These are phyloP conservation scores for Parascotia fuliginaria DNA, from an alignment of 2,888 invertebrate genomes.

Conservation along the genomic window DNA sequence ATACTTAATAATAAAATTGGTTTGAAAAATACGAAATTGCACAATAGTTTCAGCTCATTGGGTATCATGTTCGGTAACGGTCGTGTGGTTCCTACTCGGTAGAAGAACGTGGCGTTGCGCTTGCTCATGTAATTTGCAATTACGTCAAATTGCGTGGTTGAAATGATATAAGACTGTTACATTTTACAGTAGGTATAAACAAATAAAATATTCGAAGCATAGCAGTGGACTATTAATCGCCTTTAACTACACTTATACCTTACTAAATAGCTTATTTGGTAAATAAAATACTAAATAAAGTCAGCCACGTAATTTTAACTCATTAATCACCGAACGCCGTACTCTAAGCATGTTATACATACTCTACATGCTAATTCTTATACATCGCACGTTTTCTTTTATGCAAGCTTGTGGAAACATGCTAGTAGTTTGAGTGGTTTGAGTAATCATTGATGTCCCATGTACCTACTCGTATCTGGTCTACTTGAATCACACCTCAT, in stretches of 20 bases:
- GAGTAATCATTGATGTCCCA: conserved; percentile 9
- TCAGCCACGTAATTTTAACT: conserved; percentile 38
- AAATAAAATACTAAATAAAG: conserved; percentile 40
- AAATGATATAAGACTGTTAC: conserved; percentile 80
- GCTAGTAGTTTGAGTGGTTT: conserved; percentile 16
- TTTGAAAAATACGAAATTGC: conserved; percentile 40
- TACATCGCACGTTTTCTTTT: conserved; percentile 35
- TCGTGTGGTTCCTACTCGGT: conserved; percentile 55
- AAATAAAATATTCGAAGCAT: conserved; percentile 53
- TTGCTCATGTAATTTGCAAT: conserved; percentile 75
- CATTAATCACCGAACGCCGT: conserved; percentile 41
- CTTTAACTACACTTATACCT: conserved; percentile 41
- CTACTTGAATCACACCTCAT: conserved; percentile 4
- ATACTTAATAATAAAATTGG: neutral
- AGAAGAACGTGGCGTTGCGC: conserved; percentile 56
- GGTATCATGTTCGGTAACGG: conserved; percentile 56
- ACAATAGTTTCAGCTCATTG: conserved; percentile 63
- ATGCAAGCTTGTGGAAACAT: conserved; percentile 26
- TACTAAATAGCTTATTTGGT: conserved; percentile 44
- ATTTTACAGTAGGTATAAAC: conserved; percentile 58
- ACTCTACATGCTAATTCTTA: conserved; percentile 14
- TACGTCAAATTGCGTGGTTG: conserved; percentile 79
- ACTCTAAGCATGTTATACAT: conserved; percentile 15
- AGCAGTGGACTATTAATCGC: conserved; percentile 57
- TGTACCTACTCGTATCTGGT: no score